Evolutionary conservation across 2,888 invertebrate genomes (phyloP).

Genomic region (Tetanocera ferruginea): DNA sequence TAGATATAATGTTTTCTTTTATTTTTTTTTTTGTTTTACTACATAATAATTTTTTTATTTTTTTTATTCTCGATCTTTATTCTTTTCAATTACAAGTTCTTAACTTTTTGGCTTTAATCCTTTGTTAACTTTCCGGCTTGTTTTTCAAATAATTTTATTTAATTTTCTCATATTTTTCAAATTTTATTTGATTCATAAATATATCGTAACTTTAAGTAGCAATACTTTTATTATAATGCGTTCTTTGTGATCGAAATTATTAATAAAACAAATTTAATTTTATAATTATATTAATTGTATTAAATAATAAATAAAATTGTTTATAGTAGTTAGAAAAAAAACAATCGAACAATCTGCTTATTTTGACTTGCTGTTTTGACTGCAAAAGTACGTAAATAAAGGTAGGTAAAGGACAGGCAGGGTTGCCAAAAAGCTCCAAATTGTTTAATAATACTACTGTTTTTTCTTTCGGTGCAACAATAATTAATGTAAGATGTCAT

Average conservation of each 20-base stretch:
- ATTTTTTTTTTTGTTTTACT: conserved; percentile 41
- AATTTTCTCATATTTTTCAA: conserved; percentile 29
- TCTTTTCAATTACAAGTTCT: conserved; percentile 41
- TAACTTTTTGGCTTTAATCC: conserved; percentile 28
- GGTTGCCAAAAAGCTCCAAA: too few species aligned
- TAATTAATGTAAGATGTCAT: too few species aligned
- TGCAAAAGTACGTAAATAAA: too few species aligned
- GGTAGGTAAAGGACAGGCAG: too few species aligned
- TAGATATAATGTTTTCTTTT: conserved; percentile 40
- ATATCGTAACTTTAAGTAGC: conserved; percentile 42
- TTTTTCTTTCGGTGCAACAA: too few species aligned
- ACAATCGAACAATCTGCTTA: conserved; percentile 3
- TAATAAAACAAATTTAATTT: conserved; percentile 44
- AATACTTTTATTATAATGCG: conserved; percentile 26
- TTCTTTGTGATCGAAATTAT: conserved; percentile 51
- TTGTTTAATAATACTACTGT: too few species aligned
- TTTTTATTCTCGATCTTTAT: conserved; percentile 37
- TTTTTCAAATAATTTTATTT: conserved; percentile 42
- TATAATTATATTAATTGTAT: conserved; percentile 49
- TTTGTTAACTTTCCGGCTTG: conserved; percentile 30
- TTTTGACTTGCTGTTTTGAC: not conserved
- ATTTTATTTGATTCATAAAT: conserved; percentile 34
- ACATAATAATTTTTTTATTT: conserved; percentile 19
- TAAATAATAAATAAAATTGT: conserved; percentile 50
- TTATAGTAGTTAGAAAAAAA: conserved; percentile 47